phyloP scores from a whole-genome alignment of 2,797 vertebrate species.

The Pachyuromys duprasi region DNA sequence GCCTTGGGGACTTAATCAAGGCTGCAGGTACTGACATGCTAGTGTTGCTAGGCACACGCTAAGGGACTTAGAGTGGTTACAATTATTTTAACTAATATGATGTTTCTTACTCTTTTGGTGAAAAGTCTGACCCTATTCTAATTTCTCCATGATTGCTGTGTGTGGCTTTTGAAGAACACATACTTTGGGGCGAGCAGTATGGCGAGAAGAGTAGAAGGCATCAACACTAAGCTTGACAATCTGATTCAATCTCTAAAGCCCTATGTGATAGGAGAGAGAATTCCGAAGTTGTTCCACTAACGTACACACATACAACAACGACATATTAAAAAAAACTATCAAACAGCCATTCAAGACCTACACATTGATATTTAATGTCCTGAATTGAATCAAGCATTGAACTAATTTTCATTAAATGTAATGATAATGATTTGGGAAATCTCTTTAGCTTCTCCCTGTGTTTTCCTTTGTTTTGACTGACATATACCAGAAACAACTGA shows the following conservation, averaged over 20 bases:
- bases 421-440: slow-evolving; percentile 1
- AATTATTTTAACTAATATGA: not conserved
- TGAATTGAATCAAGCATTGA: not conserved
- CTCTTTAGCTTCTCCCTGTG: not conserved
- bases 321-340: not conserved
- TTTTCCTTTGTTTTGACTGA: not conserved
- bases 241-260: not conserved
- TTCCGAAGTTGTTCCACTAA: not conserved
- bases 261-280: not conserved
- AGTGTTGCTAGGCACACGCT: not conserved
- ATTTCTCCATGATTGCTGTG: not conserved
- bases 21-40: not conserved
- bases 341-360: slow-evolving; percentile 36
- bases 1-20: not conserved
- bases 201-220: not conserved
- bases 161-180: slow-evolving; percentile 28
- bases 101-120: slow-evolving; percentile 22
- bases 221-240: not conserved
- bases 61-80: not conserved
- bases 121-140: slow-evolving; percentile 14
- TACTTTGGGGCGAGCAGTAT: not conserved
- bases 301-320: not conserved
- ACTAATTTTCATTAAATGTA: slow-evolving; percentile 30
- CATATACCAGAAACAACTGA: not conserved
- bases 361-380: not conserved